Conservation (phyloP, 2,888 invertebrate genomes). For the Cordylochernes scorpioides region DNA sequence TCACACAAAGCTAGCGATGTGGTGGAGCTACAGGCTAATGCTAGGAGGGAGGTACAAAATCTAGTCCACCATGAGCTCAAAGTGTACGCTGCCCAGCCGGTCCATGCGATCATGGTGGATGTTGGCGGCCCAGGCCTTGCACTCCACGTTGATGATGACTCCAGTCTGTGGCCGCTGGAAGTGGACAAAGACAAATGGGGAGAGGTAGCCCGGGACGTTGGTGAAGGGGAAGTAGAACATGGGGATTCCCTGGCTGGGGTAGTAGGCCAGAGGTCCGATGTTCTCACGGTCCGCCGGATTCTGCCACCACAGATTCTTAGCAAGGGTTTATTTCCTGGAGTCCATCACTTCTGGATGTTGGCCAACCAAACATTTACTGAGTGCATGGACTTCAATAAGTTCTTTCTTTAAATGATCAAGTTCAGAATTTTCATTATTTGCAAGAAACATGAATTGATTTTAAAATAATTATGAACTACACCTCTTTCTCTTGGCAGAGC, state of each 20-base stretch:
- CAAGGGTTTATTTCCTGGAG: too few species aligned
- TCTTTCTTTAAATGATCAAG: too few species aligned
- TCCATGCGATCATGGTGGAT: conserved; percentile 21
- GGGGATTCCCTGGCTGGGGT: conserved; percentile 17
- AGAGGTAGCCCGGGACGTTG: conserved; percentile 24
- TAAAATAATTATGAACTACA: too few species aligned
- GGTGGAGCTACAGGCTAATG: too few species aligned
- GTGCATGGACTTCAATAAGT: too few species aligned
- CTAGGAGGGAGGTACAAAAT: not conserved
- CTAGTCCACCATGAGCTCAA: conserved; percentile 23
- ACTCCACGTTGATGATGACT: conserved; percentile 23
- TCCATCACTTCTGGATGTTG: too few species aligned
- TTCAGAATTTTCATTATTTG: too few species aligned
- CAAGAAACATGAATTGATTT: too few species aligned
- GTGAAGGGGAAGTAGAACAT: conserved; percentile 23
- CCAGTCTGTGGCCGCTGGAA: conserved; percentile 20
- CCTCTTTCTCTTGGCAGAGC: too few species aligned
- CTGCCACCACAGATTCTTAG: conserved; percentile 7
- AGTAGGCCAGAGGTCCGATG: conserved; percentile 21
- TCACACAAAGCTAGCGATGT: too few species aligned
- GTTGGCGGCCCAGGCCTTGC: conserved; percentile 24
- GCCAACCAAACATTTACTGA: too few species aligned
- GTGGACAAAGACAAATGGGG: conserved; percentile 24
- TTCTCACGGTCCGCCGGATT: conserved; percentile 22
- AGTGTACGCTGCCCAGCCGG: conserved; percentile 22